Evolutionary conservation across 2,797 vertebrate genomes (phyloP).

Genomic region (Typhlichthys subterraneus): DNA sequence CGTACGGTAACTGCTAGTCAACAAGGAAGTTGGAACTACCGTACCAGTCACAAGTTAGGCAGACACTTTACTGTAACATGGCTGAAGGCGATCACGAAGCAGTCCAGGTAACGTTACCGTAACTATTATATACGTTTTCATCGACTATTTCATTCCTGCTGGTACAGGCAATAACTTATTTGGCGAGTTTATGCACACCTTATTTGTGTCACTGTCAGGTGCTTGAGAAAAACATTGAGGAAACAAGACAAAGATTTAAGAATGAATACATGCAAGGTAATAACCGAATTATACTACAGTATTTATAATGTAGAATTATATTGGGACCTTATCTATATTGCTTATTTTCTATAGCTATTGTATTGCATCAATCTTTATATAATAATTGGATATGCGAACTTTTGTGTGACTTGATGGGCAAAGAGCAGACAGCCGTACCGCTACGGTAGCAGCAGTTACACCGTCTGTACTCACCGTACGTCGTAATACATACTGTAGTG

Average conservation of each 20-base stretch:
- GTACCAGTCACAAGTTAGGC: constrained; percentile 24
- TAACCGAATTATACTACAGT: constrained; percentile 10
- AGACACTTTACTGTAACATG: constrained; percentile 65
- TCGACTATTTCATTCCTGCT: neutral
- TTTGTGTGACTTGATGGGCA: constrained; percentile 32
- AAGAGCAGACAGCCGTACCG: constrained; percentile 17
- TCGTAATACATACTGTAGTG: too few species aligned
- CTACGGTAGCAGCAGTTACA: constrained; percentile 4
- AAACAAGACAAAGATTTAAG: constrained; percentile 86
- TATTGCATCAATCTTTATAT: neutral
- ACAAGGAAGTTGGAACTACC: constrained; percentile 39
- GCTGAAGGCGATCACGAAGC: constrained; percentile 72
- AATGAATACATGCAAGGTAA: constrained; percentile 88
- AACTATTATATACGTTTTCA: neutral
- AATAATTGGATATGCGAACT: neutral
- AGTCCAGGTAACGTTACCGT: constrained; percentile 67
- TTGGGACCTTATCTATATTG: constrained; percentile 1
- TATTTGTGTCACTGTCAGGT: constrained; percentile 67
- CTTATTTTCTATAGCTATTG: neutral
- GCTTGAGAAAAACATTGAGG: constrained; percentile 82
- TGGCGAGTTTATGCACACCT: constrained; percentile 22
- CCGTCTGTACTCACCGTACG: neutral
- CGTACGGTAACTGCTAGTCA: constrained; percentile 26
- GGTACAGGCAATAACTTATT: neutral
- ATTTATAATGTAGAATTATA: neutral